A percentile compares a stretch with the other conserved stretches of the same genome.
Conservation (phyloP, 1,140 invertebrate genomes). For the Drosophila nikananu region DNA sequence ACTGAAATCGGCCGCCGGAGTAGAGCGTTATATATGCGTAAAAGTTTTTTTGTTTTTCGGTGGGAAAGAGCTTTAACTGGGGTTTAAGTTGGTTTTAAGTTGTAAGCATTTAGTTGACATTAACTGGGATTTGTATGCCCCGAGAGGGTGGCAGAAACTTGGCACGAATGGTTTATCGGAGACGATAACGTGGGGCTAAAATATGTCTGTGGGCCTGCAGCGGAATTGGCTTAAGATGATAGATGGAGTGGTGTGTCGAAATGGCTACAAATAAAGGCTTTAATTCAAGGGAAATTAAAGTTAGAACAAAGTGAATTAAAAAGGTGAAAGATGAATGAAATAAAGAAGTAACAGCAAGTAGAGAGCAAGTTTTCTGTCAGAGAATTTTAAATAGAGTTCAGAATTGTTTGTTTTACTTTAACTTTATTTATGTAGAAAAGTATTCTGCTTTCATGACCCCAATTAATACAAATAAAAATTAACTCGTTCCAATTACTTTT, state of each 20-base stretch:
- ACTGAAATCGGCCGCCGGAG: constrained; percentile 38
- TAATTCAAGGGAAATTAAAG: background rate
- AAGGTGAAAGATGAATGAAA: background rate
- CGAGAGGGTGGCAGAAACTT: constrained; percentile 20
- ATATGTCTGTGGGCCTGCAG: constrained; percentile 18
- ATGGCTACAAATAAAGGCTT: background rate
- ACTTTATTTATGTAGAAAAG: background rate
- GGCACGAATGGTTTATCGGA: constrained; percentile 41
- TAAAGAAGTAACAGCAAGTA: background rate
- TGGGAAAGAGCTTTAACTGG: constrained; percentile 59
- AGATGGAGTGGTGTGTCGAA: constrained; percentile 24
- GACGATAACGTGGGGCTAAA: constrained; percentile 25
- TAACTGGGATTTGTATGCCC: constrained; percentile 69
- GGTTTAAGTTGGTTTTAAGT: constrained; percentile 80
- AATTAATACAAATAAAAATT: background rate
- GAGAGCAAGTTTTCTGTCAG: too few relatives aligned
- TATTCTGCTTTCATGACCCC: background rate
- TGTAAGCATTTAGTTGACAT: constrained; percentile 80
- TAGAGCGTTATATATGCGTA: constrained; percentile 34
- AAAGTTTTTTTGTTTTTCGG: constrained; percentile 12
- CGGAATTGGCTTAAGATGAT: constrained; percentile 31
- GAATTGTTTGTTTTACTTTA: too few relatives aligned
- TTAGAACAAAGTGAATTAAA: background rate
- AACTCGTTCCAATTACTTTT: background rate
- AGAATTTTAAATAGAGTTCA: too few relatives aligned